Evolutionary conservation across 2,797 vertebrate species (phyloP), one percentile per base, ranked within the genome.

Genomic region (Microctenopoma steveboyesi): DNA sequence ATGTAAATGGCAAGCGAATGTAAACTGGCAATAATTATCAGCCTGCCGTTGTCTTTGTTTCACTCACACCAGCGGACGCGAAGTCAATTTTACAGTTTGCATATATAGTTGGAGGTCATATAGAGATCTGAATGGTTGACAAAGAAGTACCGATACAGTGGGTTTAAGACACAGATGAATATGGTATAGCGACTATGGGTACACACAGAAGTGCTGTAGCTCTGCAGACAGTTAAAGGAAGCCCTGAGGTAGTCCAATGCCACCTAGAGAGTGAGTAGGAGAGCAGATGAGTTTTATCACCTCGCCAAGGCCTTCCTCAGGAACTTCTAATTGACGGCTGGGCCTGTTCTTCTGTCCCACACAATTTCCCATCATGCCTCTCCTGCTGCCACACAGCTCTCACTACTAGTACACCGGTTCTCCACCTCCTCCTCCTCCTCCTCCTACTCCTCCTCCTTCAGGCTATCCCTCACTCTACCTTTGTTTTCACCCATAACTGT

Each of bases 241-340:
- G 83, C 52, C 51, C 76, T 64, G 81, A 90, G 71, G 55, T 30
- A 88, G 76, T 81, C 77, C 76, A 55, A 69, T 85, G 86, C 81
- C 85, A 88, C 86, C 78, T 59, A 63, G 83, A 88, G 85, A 89
- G 84, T 74, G 88, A 89, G 85, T 66, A 80, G 87, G 79, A 86
- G 82, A 82, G 82, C 81, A 89, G 91, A 93, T 91, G 89, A 92
- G 87, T 91, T 92, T 88, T 85, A 91, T 88, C 91, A 90, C 88
- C 87, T 84, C 67, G 52, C 81, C 81, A 79, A 85, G 78, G 73
- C 81, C 83, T 87, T 88, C 77, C 73, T 79, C 82, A 28, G 86
- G 83, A 91, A 87, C 84, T 87, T 89, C 87, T 93, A 92, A 92
- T 91, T 92, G 92, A 92, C 90, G 83, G 79, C 85, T 87, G 58